Evolutionary conservation across 1,140 invertebrate genomes (phyloP).

Genomic region (Choristoneura fumiferana): DNA sequence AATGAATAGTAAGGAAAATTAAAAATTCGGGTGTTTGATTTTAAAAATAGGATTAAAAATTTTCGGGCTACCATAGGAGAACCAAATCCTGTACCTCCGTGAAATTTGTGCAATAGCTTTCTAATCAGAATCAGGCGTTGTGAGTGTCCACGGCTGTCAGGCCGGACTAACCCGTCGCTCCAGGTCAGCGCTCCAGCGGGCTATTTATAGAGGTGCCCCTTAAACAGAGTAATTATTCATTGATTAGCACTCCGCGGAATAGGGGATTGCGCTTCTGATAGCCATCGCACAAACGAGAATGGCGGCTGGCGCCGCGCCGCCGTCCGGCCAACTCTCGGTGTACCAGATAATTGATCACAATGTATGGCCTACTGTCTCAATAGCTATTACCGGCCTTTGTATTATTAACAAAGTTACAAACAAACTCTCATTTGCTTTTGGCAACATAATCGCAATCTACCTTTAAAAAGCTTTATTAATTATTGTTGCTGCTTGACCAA

Average conservation of each 20-base stretch:
- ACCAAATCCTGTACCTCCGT: not conserved
- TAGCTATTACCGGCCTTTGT: too few species aligned
- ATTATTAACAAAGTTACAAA: too few species aligned
- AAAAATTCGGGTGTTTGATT: too few species aligned
- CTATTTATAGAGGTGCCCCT: slow-evolving; percentile 77
- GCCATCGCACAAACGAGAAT: slow-evolving; percentile 73
- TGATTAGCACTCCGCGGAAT: slow-evolving; percentile 78
- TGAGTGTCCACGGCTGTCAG: slow-evolving; percentile 67
- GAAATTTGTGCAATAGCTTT: slow-evolving; percentile 8
- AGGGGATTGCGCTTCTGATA: slow-evolving; percentile 76
- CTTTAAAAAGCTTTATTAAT: too few species aligned
- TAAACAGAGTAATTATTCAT: slow-evolving; percentile 79
- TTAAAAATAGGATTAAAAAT: too few species aligned
- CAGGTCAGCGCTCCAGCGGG: slow-evolving; percentile 76
- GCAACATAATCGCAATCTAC: too few species aligned
- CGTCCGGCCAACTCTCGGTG: slow-evolving; percentile 24
- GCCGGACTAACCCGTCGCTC: slow-evolving; percentile 75
- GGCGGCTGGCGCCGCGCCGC: slow-evolving; percentile 61
- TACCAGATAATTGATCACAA: slow-evolving; percentile 5
- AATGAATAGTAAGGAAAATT: too few species aligned
- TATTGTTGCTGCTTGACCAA: too few species aligned
- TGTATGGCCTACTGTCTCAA: too few species aligned
- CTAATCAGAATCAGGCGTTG: slow-evolving; percentile 24
- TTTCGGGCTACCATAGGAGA: too few species aligned
- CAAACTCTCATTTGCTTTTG: too few species aligned